Evolutionary conservation across 2,888 invertebrate genomes (phyloP).

Genomic region (Beris morrisii): DNA sequence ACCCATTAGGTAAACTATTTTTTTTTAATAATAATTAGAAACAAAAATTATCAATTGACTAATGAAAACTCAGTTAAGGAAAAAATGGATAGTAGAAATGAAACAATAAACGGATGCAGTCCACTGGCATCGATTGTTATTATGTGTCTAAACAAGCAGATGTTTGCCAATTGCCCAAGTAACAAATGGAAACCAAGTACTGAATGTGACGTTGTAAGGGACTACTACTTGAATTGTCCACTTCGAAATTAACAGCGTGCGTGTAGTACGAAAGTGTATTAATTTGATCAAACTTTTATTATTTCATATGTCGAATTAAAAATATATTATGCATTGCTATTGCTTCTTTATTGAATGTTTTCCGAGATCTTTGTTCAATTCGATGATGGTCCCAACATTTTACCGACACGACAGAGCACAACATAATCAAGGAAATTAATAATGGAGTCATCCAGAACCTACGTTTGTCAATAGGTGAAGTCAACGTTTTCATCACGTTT

Average conservation of each 20-base stretch:
- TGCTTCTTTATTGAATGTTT: too few relatives aligned
- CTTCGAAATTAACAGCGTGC: not conserved
- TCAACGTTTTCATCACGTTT: too few relatives aligned
- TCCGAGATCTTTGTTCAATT: too few relatives aligned
- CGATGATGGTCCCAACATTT: too few relatives aligned
- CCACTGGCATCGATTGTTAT: not conserved
- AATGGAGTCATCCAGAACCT: too few relatives aligned
- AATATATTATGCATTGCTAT: too few relatives aligned
- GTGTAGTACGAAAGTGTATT: not conserved
- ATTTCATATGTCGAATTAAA: too few relatives aligned
- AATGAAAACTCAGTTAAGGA: conserved; percentile 1
- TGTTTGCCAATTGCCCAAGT: conserved; percentile 15
- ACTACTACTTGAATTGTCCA: conserved; percentile 15
- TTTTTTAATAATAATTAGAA: not conserved
- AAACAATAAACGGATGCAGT: not conserved
- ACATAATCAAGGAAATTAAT: too few relatives aligned
- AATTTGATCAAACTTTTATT: not conserved
- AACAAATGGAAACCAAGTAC: conserved; percentile 6
- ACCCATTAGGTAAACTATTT: conserved; percentile 8
- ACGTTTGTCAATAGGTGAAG: too few relatives aligned
- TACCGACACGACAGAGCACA: too few relatives aligned
- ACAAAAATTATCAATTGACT: not conserved
- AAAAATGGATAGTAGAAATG: conserved; percentile 6
- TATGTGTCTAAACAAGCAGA: not conserved
- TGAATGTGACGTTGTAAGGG: conserved; percentile 2